Evolutionary conservation across 2,113 vertebrate genomes (phyloP).

Genomic region (Hippocampus zosterae): DNA sequence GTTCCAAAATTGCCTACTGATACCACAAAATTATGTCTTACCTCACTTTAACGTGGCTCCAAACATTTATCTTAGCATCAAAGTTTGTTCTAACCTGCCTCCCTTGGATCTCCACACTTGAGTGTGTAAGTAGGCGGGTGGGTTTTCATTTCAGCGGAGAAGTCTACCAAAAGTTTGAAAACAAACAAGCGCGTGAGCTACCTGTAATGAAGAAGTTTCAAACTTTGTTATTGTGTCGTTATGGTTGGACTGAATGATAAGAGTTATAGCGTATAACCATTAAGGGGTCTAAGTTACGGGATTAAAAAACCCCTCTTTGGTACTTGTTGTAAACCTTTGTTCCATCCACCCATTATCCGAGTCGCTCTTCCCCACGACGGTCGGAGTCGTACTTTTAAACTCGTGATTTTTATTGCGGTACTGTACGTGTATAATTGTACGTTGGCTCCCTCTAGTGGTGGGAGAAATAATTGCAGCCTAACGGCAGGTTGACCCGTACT

Average conservation of each 20-base stretch:
- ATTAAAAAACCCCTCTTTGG: no score
- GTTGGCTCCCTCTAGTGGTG: neutral
- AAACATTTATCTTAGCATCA: neutral
- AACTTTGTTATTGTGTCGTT: no score
- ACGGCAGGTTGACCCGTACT: neutral
- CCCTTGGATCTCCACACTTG: neutral
- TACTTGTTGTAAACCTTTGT: no score
- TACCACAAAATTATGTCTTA: no score
- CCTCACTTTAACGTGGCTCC: no score
- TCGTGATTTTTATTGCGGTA: neutral
- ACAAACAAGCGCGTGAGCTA: slow-evolving; percentile 22
- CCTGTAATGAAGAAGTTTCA: no score
- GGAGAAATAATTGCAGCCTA: neutral
- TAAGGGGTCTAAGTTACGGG: no score
- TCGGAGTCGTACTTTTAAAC: neutral
- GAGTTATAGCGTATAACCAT: no score
- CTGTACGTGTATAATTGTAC: neutral
- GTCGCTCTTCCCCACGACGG: no score
- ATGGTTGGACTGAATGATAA: no score
- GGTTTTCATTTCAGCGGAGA: slow-evolving; percentile 60
- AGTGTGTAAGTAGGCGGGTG: slow-evolving; percentile 40
- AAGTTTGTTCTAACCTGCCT: slow-evolving; percentile 61
- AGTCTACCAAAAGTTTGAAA: slow-evolving; percentile 49
- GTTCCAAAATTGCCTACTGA: no score
- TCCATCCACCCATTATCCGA: no score